Evolutionary conservation across 2,113 vertebrate genomes (phyloP), one percentile per base, ranked within the genome.

Genomic region (Calidris pugnax): DNA sequence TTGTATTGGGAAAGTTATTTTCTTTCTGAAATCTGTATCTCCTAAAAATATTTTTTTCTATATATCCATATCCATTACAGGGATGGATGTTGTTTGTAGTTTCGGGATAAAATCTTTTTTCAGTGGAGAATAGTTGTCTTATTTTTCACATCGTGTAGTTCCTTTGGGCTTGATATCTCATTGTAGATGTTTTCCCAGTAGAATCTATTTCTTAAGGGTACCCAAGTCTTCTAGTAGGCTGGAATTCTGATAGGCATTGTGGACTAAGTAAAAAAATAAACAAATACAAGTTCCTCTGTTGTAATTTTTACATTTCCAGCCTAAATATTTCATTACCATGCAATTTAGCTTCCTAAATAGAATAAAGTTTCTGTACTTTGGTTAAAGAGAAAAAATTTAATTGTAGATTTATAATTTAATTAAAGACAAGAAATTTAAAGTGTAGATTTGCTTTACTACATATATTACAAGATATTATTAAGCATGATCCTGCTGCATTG

Each of bases 11-110:
- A 72, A 91, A 93, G 2, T 4, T 81, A 14, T n/a, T 74, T 89
- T 4, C 10, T 75, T 85, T 76, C 30, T 90, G 18, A 68, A 76
- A 72, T 41, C 14, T 41, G 0, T 57, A 33, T 32, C 10, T 80
- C 53, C 7, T 68, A 35, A 74, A 57, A n/a, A 4, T 0, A 3
- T 24, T 35, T 39, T 41, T 9, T 20, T 7, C 16, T 4, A 10
- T 23, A 27, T 10, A 62, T 16, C 17, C 0, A 27, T 10, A 62
- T 16, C 17, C 0, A 2, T 69, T 75, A 8, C 30, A 27, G 8
- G 21, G 6, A 30, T 51, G 57, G 20, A 39, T 82, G 43, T 21
- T 50, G 2, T 63, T 55, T n/a, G 22, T 5, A 41, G 41, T 57
- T 78, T 71, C 39, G 9, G 8, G 39, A 82, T n/a, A 78, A 60